Evolutionary conservation across 2,113 vertebrate genomes (phyloP), one percentile per base, ranked within the genome.

Genomic region (Dasyprocta punctata): DNA sequence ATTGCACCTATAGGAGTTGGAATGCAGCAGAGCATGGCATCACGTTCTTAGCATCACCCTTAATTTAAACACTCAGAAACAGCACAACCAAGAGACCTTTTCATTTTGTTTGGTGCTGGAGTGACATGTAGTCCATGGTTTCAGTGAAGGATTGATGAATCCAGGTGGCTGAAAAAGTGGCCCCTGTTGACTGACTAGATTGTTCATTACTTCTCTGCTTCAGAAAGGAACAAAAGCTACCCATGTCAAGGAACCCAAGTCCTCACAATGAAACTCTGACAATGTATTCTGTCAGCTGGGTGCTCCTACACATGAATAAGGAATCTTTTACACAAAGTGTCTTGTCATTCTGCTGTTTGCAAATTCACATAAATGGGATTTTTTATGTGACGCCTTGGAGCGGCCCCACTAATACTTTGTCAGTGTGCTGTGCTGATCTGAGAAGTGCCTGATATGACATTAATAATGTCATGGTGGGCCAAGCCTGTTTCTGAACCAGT

Each of bases 271-370:
- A 36, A 54, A 80, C 92, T 95, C 86, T 0, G 3, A 86, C 38
- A 3, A 3, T 24, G 56, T 0, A 0, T 13, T 4, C 49, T 92
- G 83, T n/a, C 63, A 93, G 0, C 92, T 0, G 0, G 0, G 71
- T 84, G 7, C 80, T 30, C 60, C 44, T 24, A 86, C 38, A 56
- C 80, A 47, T 0, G 71, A 36, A 47, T 60, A 77, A 93, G 38
- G 56, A 17, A 82, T 77, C 75, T 89, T 91, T 95, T 83, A 94
- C 36, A 82, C 16, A 87, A 97, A 96, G 3, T 24, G 52, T 58
- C 83, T 26, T 97, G 61, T 88, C 96, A 30, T 47, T 85, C 36
- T 22, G 28, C 19, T 60, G 77, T 12, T 7, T 67, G 14, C 9
- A 67, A 28, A 94, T 96, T 96, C 97, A 26, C 86, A 49, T 73